Percentiles rank a stretch among this genome's conserved stretches.
Evolutionary conservation across 2,113 vertebrate species (phyloP).

Genomic region (Gracilinanus agilis): DNA sequence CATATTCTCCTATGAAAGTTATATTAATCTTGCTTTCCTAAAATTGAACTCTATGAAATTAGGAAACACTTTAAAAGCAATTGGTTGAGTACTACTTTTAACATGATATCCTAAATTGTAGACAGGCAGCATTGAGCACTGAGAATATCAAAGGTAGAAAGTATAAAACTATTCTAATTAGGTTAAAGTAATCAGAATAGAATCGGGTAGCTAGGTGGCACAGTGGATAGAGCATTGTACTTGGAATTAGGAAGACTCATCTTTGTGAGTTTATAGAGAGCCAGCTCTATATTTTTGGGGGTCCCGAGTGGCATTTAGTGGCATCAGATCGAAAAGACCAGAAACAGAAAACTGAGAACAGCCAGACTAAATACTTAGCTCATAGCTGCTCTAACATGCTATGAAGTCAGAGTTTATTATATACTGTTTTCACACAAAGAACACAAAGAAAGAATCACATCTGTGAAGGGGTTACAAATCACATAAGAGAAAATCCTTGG

Average conservation of each 20-base stretch:
- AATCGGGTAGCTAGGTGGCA: neutral
- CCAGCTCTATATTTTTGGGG: too few species aligned
- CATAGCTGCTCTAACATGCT: too few species aligned
- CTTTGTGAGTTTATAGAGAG: neutral
- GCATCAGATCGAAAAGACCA: too few species aligned
- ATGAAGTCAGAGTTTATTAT: too few species aligned
- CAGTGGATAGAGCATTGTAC: neutral
- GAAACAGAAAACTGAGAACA: too few species aligned
- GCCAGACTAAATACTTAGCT: too few species aligned
- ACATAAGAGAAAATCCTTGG: too few species aligned
- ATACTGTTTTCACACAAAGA: too few species aligned
- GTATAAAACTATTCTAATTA: neutral
- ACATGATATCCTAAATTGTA: neutral
- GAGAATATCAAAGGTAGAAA: neutral
- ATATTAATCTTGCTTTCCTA: constrained; percentile 33
- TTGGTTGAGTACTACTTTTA: neutral
- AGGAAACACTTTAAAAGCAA: neutral
- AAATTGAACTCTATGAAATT: constrained; percentile 47
- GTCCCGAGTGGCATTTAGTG: too few species aligned
- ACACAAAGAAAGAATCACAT: too few species aligned
- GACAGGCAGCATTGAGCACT: neutral
- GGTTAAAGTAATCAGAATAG: neutral
- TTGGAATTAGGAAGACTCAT: neutral
- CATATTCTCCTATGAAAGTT: constrained; percentile 43
- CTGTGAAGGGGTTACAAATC: too few species aligned